Base-by-base conservation (phyloP, 64 coral and sea anemone genomes). In the Montipora foliosa region DNA sequence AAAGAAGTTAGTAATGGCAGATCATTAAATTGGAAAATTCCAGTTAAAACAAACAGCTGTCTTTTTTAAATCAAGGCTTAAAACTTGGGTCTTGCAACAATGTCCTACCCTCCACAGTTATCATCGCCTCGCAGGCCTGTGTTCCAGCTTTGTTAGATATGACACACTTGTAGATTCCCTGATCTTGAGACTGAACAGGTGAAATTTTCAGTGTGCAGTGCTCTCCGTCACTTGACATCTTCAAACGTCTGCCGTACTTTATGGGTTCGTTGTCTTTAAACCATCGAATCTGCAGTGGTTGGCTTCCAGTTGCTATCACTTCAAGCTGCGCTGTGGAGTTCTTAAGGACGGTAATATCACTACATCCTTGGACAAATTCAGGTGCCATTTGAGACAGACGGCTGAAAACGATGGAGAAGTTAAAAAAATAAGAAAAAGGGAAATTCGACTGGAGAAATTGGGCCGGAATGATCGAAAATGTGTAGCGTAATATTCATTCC, bases 121-220 rank as follows among this genome's bases (percentile, higher is more conserved):
- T 72, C 57, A 88, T 58, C 4, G 92, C 96, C 60, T 98, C 96
- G 61, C 96, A 98, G 13, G 94, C 84, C 55, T 89, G 80, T 47
- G 90, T 94, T 16, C 93, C 96, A 60, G 96, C 96, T 49, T 98
- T 98, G 61, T 98, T 98, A 19, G 96, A 98, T 61, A 98, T 98
- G 6, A 92, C 96, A 89, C 96, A 98, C 80, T 87, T 98, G 73
- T 98, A 98, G 16, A 98, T 90, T 80, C 96, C 96, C 61, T 98
- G 89, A 67, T 98, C 96, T 57, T 79, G 84, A 17, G 66, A 52
- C 51, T 98, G 90, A 57, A 98, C 89, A 2, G 93, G 84, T 17
- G 72, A 81, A 44, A 98, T 92, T 57, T 92, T 95, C 12, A 98
- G 77, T n/a, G 90, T 87, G 59, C 96, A 98, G 5, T 88, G 89